Base-by-base conservation (phyloP, 2,113 vertebrate genomes). In the Calidris pygmaea region DNA sequence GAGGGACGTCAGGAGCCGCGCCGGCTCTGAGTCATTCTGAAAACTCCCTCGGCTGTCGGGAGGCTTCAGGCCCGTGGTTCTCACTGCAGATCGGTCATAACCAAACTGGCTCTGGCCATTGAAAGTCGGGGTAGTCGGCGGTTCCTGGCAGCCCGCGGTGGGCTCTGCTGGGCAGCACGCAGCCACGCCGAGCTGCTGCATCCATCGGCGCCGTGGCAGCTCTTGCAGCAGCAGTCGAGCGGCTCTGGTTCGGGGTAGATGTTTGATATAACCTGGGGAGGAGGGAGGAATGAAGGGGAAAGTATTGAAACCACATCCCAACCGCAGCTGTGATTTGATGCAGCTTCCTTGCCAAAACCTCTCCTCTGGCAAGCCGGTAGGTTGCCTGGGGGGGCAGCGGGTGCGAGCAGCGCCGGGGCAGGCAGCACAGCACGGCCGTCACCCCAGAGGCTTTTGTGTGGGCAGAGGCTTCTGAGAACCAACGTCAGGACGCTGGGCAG, bases 221-320 rank as follows among this genome's bases (percentile, higher is more conserved):
- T 59, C 82, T 30, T 13, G 90, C 87, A 50, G 95, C 85, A 7
- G 79, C 72, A 6, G 43, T 27, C 2, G 78, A 12, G 79, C 1
- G 0, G 27, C 87, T 85, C 67, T 9, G 72, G 11, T 11, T 32
- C 1, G 72, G 78, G 78, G 78, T n/a, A 60, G 91, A 81, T 72
- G 88, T 67, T 93, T 90, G 94, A 55, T 96, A 65, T 14, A 85
- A 89, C 89, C 85, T 91, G 96, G 93, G 88, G 74, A 92, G 34
- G 94, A 85, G 94, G 63, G 94, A 92, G 95, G 96, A 72, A 95
- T 97, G 95, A 93, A 95, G 96, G 91, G 94, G 95, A 96, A 97
- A 95, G 95, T 94, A 88, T 92, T 75, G 95, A 96, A 97, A 97
- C 96, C 97, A 97, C 96, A 97, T 97, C 95, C 94, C 95, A 95